A percentile compares a stretch with the other conserved stretches of the same genome.
Conservation (phyloP, 2,888 invertebrate genomes). For the Dorcus parallelipipedus region DNA sequence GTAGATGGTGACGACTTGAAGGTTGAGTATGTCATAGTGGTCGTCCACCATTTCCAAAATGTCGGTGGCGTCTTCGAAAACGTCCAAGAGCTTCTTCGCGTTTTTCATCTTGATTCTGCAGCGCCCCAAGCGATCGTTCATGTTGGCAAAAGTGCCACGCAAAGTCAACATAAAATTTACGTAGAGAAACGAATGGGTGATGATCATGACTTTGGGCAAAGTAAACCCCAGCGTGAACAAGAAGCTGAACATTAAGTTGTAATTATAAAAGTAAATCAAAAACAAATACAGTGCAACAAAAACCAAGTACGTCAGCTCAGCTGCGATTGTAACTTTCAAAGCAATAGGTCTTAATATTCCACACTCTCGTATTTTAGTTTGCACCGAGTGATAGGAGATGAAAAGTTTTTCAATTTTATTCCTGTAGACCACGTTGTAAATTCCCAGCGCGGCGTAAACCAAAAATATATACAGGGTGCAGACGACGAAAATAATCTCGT, state of each 20-base stretch:
- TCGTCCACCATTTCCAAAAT: slow-evolving; percentile 1
- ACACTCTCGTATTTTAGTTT: neutral
- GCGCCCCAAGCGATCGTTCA: slow-evolving; percentile 3
- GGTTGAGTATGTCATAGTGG: slow-evolving; percentile 9
- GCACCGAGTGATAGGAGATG: neutral
- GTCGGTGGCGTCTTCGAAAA: neutral
- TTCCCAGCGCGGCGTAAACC: slow-evolving; percentile 9
- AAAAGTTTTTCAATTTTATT: slow-evolving; percentile 5
- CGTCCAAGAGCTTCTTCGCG: neutral
- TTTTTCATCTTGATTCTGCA: neutral
- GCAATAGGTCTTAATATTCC: neutral
- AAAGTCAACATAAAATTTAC: slow-evolving; percentile 6
- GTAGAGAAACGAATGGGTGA: slow-evolving; percentile 11
- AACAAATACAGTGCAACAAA: slow-evolving; percentile 6
- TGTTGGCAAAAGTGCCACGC: neutral
- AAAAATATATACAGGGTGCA: slow-evolving; percentile 13
- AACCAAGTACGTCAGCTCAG: neutral
- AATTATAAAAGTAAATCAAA: slow-evolving; percentile 17
- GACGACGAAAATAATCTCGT: slow-evolving; percentile 15
- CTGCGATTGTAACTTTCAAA: neutral
- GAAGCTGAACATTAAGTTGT: slow-evolving; percentile 6
- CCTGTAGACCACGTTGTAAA: slow-evolving; percentile 4
- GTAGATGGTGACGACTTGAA: slow-evolving; percentile 7
- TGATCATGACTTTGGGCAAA: slow-evolving; percentile 14
- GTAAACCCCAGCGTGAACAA: slow-evolving; percentile 15